These are phyloP conservation scores for Tychaedon coryphoeus DNA, from an alignment of 2,113 vertebrate genomes.

Conservation along the genomic window DNA sequence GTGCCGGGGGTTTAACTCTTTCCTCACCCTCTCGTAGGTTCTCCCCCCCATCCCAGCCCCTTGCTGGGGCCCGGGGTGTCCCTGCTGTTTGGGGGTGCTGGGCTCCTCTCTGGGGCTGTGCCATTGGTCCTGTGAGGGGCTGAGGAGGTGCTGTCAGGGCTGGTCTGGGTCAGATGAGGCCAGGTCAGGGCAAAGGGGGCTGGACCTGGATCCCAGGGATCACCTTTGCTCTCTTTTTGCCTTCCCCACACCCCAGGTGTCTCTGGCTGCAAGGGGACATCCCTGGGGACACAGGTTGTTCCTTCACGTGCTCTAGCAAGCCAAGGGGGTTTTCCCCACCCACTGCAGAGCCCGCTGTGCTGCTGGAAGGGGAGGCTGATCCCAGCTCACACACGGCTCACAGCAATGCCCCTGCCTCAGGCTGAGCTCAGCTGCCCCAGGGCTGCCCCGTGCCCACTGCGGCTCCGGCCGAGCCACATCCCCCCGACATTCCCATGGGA, in stretches of 20 bases:
- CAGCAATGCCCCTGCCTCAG: background rate
- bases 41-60: background rate
- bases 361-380: background rate
- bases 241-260: background rate
- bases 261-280: background rate
- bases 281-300: background rate
- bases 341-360: background rate
- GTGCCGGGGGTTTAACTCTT: slow-evolving; percentile 52
- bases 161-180: background rate
- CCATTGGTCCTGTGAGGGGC: fast-evolving
- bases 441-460: fast-evolving
- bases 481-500: background rate
- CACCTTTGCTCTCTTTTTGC: background rate
- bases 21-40: background rate
- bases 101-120: background rate
- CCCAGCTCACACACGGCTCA: background rate
- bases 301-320: background rate
- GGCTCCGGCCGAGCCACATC: fast-evolving
- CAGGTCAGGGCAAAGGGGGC: background rate
- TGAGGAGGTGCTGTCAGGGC: background rate
- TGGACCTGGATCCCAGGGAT: background rate
- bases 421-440: background rate
- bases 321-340: background rate
- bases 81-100: background rate
- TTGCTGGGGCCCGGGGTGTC: fast-evolving